Evolutionary conservation across 1,140 invertebrate genomes (phyloP), one percentile per base, ranked within the genome.

Genomic region (Calosoma granatense): DNA sequence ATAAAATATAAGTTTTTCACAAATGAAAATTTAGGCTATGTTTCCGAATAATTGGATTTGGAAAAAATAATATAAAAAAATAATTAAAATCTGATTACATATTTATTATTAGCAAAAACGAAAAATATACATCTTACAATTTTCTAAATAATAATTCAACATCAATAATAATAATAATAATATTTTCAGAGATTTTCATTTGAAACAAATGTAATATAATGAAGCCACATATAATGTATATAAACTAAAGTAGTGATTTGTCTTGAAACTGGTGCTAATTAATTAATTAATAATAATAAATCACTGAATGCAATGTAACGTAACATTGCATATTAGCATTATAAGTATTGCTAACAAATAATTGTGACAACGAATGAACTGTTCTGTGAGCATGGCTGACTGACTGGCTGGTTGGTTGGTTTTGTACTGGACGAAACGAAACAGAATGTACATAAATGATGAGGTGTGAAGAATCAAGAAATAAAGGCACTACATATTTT

Each of bases 61-160:
- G 41, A 47, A 12, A 6, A 47, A 47, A 47, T 47, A 30, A 30
- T 6, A 30, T 47, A 11, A 47, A 17, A 11, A 47, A 11, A 17
- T 47, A 12, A 11, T 11, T 47, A 47, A 47, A 47, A 47, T 47
- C 17, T 47, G 6, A 47, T 47, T 47, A 6, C 41, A 47, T 47
- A 47, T 47, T 36, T 47, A 47, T 47, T 47, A 47, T 47, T 47
- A 47, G 41, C 41, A 47, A 47, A 47, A 47, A 47, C 41, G 41
- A 47, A 47, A 47, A 47, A 47, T 47, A 47, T 47, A 47, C 41
- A 47, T 47, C 41, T 47, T 47, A 47, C 41, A 47, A 47, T 47
- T 17, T 11, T 47, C 41, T 47, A 47, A 47, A 47, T 47, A 47
- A 47, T 47, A 47, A 47, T 47, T 47, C 41, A 47, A 47, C 41